Evolutionary conservation across 2,888 invertebrate genomes (phyloP), one percentile per base, ranked within the genome.

Genomic region (Cataglyphis albicans): DNA sequence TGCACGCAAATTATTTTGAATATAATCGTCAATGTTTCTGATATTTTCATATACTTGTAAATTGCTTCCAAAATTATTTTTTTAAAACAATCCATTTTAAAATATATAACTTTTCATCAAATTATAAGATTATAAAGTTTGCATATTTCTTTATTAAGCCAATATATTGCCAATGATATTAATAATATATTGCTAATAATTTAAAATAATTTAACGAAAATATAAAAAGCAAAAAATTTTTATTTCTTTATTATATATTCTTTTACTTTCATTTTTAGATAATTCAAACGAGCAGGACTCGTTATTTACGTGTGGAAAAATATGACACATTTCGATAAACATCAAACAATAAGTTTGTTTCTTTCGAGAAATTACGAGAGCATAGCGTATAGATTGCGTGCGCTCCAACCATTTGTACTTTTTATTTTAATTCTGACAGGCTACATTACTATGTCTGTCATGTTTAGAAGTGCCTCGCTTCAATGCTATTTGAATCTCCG

Each of bases 381-480:
- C 29, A 0, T 63, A 44, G 41, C 10, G 18, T 25, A 2, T 52
- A 38, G 7, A 64, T 48, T 38, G 18, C 48, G 18, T 25, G 9
- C 25, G 6, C 10, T 7, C 15, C 35, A 35, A 55, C 35, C 18
- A 3, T 41, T 52, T 61, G 73, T 73, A 15, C 10, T 32, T 48
- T 67, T 67, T 65, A 67, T 25, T 76, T 67, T 38, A 52, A 67
- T 76, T 52, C 9, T 25, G 35, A 64, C 38, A 25, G n/a, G 5
- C 12, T 75, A 65, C 21, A 29, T 55, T 29, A n/a, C 38, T 95
- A 95, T 92, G 96, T 96, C 85, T 95, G 95, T 92, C 35, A 25
- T n/a, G 96, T 96, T 7, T 96, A 96, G 93, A 96, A 96, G 91
- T 96, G 96, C 96, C 93, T 96, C 97, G 18, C 96, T 97, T 0